These are phyloP conservation scores for Chalcosyrphus nemorum DNA, from an alignment of 2,888 invertebrate genomes.

Conservation along the genomic window DNA sequence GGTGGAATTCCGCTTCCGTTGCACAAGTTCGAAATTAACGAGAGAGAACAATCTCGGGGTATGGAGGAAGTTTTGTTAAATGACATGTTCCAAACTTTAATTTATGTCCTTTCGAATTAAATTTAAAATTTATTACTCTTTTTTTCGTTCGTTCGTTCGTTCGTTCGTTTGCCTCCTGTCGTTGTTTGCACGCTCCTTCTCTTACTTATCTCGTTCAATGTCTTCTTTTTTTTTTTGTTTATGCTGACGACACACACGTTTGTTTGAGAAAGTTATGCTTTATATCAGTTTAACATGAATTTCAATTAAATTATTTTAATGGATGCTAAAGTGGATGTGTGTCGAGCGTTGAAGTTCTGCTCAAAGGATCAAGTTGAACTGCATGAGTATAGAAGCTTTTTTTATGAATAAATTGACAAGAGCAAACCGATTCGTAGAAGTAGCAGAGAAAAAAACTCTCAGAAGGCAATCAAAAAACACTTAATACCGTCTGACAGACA, in stretches of 20 bases:
- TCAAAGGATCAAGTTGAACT: slow-evolving; percentile 21
- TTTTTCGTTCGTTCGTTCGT: slow-evolving; percentile 20
- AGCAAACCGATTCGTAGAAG: background rate
- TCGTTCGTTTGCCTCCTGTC: background rate
- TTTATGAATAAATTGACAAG: slow-evolving; percentile 11
- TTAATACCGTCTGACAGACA: background rate
- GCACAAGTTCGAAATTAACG: slow-evolving; percentile 71
- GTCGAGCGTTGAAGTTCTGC: background rate
- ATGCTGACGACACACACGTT: background rate
- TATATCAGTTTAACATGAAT: slow-evolving; percentile 61
- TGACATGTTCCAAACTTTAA: slow-evolving; percentile 82
- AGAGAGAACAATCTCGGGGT: slow-evolving; percentile 47
- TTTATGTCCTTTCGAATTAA: slow-evolving; percentile 82
- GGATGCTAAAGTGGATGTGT: slow-evolving; percentile 35
- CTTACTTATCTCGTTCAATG: slow-evolving; percentile 32
- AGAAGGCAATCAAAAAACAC: background rate
- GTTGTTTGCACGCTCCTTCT: background rate
- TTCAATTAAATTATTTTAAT: slow-evolving; percentile 71
- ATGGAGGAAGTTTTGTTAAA: slow-evolving; percentile 78
- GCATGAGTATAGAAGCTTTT: background rate
- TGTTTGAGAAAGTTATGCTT: slow-evolving; percentile 60
- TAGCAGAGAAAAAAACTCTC: background rate
- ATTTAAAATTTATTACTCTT: slow-evolving; percentile 80
- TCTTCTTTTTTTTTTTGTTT: slow-evolving; percentile 9
- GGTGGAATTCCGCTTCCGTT: slow-evolving; percentile 59